A percentile compares a stretch with the other conserved stretches of the same genome.
Conservation (phyloP, 2,888 invertebrate genomes). For the Leucania comma region DNA sequence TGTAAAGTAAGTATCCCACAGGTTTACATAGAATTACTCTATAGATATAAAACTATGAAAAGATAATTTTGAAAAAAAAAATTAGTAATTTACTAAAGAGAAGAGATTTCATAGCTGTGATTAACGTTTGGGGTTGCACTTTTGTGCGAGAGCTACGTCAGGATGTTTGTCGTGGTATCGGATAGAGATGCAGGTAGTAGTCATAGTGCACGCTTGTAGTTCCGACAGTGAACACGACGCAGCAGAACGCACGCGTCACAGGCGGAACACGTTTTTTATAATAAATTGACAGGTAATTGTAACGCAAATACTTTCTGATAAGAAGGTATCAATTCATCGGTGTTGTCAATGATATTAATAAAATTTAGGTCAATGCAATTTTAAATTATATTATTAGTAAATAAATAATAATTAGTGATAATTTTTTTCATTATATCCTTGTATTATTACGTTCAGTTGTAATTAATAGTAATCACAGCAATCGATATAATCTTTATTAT, state of each 20-base stretch:
- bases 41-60: conserved; percentile 81
- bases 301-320: conserved; percentile 77
- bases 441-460: conserved; percentile 75
- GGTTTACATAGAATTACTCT: conserved; percentile 86
- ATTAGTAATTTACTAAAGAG: conserved; percentile 82
- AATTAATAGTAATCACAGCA: conserved; percentile 77
- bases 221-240: conserved; percentile 25
- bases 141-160: conserved; percentile 85
- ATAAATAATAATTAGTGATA: conserved; percentile 74
- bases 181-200: conserved; percentile 71
- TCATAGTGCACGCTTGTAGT: conserved; percentile 74
- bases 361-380: conserved; percentile 86
- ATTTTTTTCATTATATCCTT: conserved; percentile 73
- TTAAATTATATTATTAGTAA: conserved; percentile 77
- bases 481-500: conserved; percentile 81
- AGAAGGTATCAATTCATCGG: conserved; percentile 77
- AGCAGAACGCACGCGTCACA: conserved; percentile 7
- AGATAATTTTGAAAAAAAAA: conserved; percentile 74
- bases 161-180: conserved; percentile 60
- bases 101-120: conserved; percentile 90
- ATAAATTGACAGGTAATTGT: conserved; percentile 70
- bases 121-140: conserved; percentile 84
- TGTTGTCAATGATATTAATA: conserved; percentile 81
- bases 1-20: conserved; percentile 89
- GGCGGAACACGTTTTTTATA: conserved; percentile 44